phyloP scores from a whole-genome alignment of 2,113 vertebrate species.

The Polyodon spathula region DNA sequence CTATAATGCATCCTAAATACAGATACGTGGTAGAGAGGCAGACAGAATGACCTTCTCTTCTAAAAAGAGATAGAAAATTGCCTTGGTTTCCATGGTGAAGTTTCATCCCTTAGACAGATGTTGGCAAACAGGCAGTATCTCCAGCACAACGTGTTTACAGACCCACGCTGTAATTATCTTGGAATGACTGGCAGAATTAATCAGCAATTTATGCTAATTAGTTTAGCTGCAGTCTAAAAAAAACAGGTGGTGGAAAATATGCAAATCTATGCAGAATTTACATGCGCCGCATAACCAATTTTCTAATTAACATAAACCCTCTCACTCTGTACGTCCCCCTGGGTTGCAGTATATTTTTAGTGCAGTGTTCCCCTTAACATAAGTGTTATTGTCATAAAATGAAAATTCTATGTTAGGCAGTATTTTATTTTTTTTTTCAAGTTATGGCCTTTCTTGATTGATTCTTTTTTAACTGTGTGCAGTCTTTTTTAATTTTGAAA shows the following conservation, averaged over 20 bases:
- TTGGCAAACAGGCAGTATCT: conserved; percentile 70
- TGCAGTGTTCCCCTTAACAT: too few relatives aligned
- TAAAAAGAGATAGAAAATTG: conserved; percentile 59
- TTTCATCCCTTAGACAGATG: conserved; percentile 63
- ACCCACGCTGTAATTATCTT: conserved; percentile 70
- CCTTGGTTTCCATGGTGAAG: conserved; percentile 71
- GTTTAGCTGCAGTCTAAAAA: conserved; percentile 80
- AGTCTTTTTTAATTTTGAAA: too few relatives aligned
- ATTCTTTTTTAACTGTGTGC: too few relatives aligned
- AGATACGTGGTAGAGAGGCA: conserved; percentile 7
- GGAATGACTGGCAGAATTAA: conserved; percentile 92
- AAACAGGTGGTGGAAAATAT: conserved; percentile 98
- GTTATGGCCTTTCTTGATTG: too few relatives aligned
- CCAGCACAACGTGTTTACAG: conserved; percentile 69
- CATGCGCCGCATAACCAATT: conserved; percentile 81
- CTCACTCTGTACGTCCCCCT: conserved; percentile 49
- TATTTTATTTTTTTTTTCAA: too few relatives aligned
- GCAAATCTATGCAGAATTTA: conserved; percentile 98
- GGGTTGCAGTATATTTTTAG: conserved; percentile 50
- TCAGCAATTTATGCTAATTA: conserved; percentile 98
- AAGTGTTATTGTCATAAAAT: too few relatives aligned
- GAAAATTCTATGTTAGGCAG: too few relatives aligned
- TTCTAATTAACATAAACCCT: conserved; percentile 84
- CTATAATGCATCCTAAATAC: conserved; percentile 2
- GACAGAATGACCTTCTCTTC: conserved; percentile 53